phyloP scores from a whole-genome alignment of 2,888 invertebrate species.

The Dorcus hopei region DNA sequence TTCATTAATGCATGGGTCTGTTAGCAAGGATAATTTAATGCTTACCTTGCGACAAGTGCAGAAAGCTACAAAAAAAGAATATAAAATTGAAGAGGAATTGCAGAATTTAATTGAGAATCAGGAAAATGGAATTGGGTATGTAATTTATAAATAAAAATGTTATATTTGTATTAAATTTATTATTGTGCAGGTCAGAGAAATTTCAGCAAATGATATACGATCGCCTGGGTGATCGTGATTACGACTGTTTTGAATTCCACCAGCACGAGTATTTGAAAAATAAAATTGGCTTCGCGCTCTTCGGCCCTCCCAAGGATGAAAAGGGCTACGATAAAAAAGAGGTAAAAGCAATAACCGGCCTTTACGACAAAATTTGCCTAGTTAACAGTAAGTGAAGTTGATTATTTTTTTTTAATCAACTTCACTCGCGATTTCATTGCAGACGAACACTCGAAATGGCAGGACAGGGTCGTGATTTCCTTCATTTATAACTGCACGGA shows the following conservation, averaged over 20 bases:
- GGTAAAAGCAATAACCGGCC: slow-evolving; percentile 26
- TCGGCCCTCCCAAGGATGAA: slow-evolving; percentile 53
- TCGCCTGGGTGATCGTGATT: slow-evolving; percentile 56
- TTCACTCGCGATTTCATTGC: not conserved
- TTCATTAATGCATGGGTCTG: not conserved
- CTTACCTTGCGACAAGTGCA: slow-evolving; percentile 25
- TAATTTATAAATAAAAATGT: not conserved
- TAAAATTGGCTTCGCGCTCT: slow-evolving; percentile 58
- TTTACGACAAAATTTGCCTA: slow-evolving; percentile 32
- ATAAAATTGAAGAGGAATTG: slow-evolving; percentile 24
- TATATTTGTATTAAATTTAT: not conserved
- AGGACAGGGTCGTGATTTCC: slow-evolving; percentile 19
- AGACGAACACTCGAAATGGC: slow-evolving; percentile 19
- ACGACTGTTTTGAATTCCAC: slow-evolving; percentile 53
- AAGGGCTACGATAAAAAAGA: slow-evolving; percentile 42
- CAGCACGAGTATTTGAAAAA: slow-evolving; percentile 53
- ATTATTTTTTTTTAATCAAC: no score
- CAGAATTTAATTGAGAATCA: not conserved
- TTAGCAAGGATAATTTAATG: slow-evolving; percentile 22
- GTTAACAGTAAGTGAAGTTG: slow-evolving; percentile 20
- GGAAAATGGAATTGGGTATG: not conserved
- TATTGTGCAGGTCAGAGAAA: slow-evolving; percentile 28
- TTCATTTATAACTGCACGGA: slow-evolving; percentile 29
- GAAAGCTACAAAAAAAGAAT: slow-evolving; percentile 24
- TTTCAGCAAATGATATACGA: slow-evolving; percentile 59